Base-by-base conservation (phyloP, 2,888 invertebrate species). In the Dolichomitus sp. region DNA sequence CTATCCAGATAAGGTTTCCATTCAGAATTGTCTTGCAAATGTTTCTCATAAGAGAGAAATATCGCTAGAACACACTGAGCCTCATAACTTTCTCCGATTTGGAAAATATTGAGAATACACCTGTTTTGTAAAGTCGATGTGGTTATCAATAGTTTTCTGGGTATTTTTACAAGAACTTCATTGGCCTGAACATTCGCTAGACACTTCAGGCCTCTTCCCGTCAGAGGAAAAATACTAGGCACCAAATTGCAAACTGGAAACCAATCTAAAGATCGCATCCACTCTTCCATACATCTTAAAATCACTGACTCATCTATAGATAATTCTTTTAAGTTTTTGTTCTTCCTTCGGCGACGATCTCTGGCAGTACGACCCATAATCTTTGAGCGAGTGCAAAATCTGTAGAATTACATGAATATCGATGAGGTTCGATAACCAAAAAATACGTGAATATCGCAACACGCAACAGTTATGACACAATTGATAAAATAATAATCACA, bases 51-150 rank as follows among this genome's bases (percentile, higher is more conserved):
- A 54, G 96, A 92, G 45, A 99, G 92, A 94, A 97, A 98, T 81
- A 97, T 94, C 5, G 97, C 95, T 86, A 98, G 93, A 30, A 97
- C 93, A 83, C 97, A 96, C 89, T 98, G 97, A 86, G 97, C 96
- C 88, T 80, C 87, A 42, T 89, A 91, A 80, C 48, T 84, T 23
- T 87, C 59, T 37, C 81, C 77, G 73, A 54, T 73, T 63, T 83
- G 75, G 85, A 90, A 89, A 54, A 91, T 80, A 79, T 88, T 86
- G 12, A 90, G 88, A 5, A 90, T 83, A 65, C 74, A 4, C 76
- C 92, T 89, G n/a, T 88, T 91, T 85, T 86, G 93, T 91, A 92
- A 92, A 90, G 85, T 93, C 86, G 86, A 90, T 12, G 89, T 94
- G 86, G 95, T 95, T 91, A 94, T 95, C 89, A 94, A 92, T 82